phyloP scores from a whole-genome alignment of 2,113 vertebrate genomes.

The Fulica atra region DNA sequence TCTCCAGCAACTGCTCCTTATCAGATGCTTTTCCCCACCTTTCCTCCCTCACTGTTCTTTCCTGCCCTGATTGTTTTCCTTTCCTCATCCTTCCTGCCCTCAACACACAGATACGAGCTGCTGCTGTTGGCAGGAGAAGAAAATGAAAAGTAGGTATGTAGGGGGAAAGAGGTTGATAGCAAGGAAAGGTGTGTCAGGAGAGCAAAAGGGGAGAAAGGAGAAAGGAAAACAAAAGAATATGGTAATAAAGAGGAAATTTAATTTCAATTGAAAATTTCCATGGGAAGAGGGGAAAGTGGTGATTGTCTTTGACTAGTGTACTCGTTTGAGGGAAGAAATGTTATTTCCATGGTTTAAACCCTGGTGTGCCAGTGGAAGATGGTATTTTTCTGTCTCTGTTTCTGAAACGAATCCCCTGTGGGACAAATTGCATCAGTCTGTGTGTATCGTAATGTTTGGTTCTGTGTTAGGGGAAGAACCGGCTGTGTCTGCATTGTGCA shows the following conservation, averaged over 20 bases:
- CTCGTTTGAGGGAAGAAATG: not conserved
- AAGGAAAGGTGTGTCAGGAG: not conserved
- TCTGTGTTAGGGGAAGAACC: not conserved
- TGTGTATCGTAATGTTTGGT: not conserved
- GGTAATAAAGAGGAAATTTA: not conserved
- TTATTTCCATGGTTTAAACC: not conserved
- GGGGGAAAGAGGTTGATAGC: not conserved
- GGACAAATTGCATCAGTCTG: not conserved
- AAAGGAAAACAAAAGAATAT: not conserved
- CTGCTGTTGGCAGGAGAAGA: not conserved
- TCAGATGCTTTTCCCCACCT: not conserved
- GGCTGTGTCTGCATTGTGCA: not conserved
- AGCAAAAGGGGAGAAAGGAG: not conserved
- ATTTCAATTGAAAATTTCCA: not conserved
- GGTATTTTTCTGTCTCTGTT: not conserved
- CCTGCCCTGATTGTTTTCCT: not conserved
- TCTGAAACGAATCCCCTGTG: not conserved
- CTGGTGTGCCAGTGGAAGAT: not conserved
- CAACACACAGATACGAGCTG: accelerated
- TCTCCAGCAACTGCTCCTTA: not conserved
- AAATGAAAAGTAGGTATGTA: not conserved
- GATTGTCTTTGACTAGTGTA: not conserved
- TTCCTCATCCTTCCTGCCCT: not conserved
- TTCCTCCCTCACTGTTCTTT: not conserved
- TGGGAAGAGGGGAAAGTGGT: not conserved